Conservation (phyloP, 2,113 vertebrate genomes). For the Anolis carolinensis region DNA sequence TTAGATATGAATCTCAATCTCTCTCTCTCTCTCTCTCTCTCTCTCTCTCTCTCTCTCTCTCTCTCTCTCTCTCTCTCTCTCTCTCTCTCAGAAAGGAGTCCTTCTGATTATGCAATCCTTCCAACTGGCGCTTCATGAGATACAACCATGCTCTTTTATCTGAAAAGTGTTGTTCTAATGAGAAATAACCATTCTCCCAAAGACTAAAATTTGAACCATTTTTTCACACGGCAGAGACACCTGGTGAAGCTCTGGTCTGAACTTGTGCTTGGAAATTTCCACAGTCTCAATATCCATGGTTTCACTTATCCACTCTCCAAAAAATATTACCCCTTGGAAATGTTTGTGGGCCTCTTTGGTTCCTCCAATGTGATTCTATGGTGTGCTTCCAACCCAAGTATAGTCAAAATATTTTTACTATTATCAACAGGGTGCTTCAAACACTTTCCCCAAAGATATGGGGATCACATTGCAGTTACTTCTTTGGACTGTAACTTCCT, state of each 20-base stretch:
- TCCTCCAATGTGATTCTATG: too few species aligned
- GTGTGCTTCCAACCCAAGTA: too few species aligned
- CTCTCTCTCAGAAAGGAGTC: background rate
- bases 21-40: background rate
- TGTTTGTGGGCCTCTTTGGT: too few species aligned
- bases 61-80: background rate
- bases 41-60: background rate
- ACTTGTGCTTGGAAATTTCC: too few species aligned
- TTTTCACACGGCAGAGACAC: background rate
- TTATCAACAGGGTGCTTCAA: too few species aligned
- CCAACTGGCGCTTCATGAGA: background rate
- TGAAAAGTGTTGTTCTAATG: background rate
- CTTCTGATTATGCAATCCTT: background rate
- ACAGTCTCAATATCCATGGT: too few species aligned
- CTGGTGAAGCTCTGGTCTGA: background rate
- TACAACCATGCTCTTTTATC: background rate
- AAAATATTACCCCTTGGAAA: too few species aligned
- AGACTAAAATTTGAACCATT: background rate
- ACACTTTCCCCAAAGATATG: too few species aligned
- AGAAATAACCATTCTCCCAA: background rate
- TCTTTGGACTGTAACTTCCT: background rate
- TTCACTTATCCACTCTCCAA: too few species aligned
- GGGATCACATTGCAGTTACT: background rate
- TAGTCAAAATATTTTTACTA: too few species aligned
- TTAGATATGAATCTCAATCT: background rate